These are phyloP conservation scores for Spinibarbus caldwelli DNA, from an alignment of 2,797 vertebrate species.

Conservation along the genomic window DNA sequence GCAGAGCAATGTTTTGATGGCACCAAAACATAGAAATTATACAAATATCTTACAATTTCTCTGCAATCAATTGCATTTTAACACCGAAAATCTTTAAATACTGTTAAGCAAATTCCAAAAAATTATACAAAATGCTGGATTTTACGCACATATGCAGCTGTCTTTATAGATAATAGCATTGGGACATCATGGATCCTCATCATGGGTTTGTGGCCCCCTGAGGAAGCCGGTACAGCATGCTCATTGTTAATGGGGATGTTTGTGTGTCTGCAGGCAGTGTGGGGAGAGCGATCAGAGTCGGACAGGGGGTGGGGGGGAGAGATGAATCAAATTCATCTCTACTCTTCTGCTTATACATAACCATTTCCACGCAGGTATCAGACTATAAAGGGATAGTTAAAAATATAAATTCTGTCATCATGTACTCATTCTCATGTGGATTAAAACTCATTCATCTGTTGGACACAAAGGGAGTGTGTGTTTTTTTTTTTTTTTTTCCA, in stretches of 20 bases:
- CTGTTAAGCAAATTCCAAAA: conserved; percentile 1
- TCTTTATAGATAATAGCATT: conserved; percentile 69
- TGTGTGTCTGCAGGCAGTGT: conserved; percentile 70
- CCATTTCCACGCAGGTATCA: neutral
- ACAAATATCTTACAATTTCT: neutral
- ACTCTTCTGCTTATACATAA: conserved; percentile 33
- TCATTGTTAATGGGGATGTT: conserved; percentile 72
- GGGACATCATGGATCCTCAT: conserved; percentile 70
- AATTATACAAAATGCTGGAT: neutral
- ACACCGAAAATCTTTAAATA: conserved; percentile 10
- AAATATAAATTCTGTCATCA: neutral
- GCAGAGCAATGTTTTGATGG: neutral
- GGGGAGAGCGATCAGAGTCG: conserved; percentile 67
- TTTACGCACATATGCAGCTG: conserved; percentile 66
- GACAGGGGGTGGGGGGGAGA: conserved; percentile 67
- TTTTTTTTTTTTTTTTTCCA: too few species aligned
- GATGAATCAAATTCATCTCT: conserved; percentile 46
- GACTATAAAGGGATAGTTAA: neutral
- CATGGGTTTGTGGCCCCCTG: conserved; percentile 64
- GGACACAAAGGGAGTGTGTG: neutral
- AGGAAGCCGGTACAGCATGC: conserved; percentile 65
- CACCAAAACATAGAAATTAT: neutral
- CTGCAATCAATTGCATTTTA: neutral
- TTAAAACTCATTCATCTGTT: neutral
- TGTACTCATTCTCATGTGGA: neutral